Evolutionary conservation across 2,113 vertebrate species (phyloP), one percentile per base, ranked within the genome.

Genomic region (Geothlypis trichas): DNA sequence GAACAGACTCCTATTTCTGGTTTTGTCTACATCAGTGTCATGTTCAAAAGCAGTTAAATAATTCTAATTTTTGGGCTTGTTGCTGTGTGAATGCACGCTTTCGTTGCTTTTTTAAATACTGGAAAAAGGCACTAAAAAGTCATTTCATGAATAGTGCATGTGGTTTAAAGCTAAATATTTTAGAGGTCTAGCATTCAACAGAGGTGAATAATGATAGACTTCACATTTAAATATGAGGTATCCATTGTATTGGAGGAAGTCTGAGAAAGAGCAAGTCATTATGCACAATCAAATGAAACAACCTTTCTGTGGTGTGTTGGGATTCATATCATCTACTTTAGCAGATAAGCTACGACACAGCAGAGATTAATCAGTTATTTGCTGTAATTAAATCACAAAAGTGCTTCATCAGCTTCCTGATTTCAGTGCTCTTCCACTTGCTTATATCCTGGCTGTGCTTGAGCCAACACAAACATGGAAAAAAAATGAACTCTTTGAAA

Each of bases 351-450:
- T 74, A 49, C 85, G 87, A 79, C 69, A 21, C 18, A 94, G 58
- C 78, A 97, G 84, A 82, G 91, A 96, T 96, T 96, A 96, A 96
- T 97, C 95, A 86, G 89, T 91, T 80, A 87, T 76, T 93, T 91
- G 31, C 75, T 81, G 74, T 81, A 95, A 92, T 96, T 93, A 93
- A 90, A 93, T 68, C 73, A 77, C 33, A 61, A 54, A 89, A 55
- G 19, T 77, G 63, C 79, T 86, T 68, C 1, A 3, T 89, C 80
- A 84, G 71, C 74, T 71, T 83, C 37, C 55, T 82, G 66, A 71
- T 71, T 91, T 87, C 68, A 47, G 28, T 92, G 63, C 41, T 62
- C 41, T 78, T 73, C 65, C 67, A 22, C 65, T 73, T 91, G 55
- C 55, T 65, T 76, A 37, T 90, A 44, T 66, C 67, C 81, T 89